phyloP scores from a whole-genome alignment of 1,140 invertebrate genomes.

The Procambarus clarkii region DNA sequence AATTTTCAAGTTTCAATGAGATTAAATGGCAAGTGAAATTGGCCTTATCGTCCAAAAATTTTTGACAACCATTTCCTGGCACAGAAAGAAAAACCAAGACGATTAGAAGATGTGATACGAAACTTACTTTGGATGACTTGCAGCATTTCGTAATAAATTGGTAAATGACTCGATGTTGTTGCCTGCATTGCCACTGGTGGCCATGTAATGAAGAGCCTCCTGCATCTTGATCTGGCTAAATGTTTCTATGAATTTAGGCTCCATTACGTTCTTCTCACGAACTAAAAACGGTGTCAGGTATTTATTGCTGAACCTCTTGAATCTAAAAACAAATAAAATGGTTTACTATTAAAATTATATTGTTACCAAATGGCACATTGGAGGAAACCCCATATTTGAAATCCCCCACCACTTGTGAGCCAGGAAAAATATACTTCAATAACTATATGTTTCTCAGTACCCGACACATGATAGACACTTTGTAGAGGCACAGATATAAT shows the following conservation, averaged over 20 bases:
- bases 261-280: slow-evolving; percentile 88
- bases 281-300: slow-evolving; percentile 92
- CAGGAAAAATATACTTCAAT: no score
- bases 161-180: slow-evolving; percentile 92
- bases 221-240: slow-evolving; percentile 94
- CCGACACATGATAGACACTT: no score
- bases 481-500: no score
- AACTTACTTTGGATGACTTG: slow-evolving; percentile 37
- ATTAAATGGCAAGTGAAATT: no score
- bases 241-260: slow-evolving; percentile 95
- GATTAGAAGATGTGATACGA: not conserved
- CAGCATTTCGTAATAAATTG: slow-evolving; percentile 83
- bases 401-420: no score
- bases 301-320: slow-evolving; percentile 95
- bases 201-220: slow-evolving; percentile 93
- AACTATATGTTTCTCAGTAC: not conserved
- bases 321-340: slow-evolving; percentile 78
- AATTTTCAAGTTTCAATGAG: no score
- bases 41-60: no score
- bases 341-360: not conserved
- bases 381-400: no score
- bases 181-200: slow-evolving; percentile 88
- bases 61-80: not conserved
- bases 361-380: not conserved
- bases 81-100: not conserved